Evolutionary conservation across 2,113 vertebrate genomes (phyloP), one percentile per base, ranked within the genome.

Genomic region (Dicaeum eximium): DNA sequence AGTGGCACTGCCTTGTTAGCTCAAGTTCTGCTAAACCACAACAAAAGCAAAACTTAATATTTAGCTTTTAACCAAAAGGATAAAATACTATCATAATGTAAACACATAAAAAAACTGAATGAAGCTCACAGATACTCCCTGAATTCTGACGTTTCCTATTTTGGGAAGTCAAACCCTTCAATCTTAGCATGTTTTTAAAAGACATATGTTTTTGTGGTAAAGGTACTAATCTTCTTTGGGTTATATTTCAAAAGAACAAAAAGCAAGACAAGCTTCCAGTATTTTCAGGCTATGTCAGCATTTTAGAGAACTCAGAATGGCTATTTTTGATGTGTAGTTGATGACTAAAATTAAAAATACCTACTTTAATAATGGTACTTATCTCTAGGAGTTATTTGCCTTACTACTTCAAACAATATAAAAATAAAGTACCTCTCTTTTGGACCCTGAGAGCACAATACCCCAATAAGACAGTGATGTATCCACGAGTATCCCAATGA

Each of bases 11-110:
- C 88, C 79, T 42, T n/a, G 73, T 53, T 71, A 71, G 79, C 74
- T 95, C 74, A 66, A 86, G 84, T 60, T 84, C 65, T 91, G 60
- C 73, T 94, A 58, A 86, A 96, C 92, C 93, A 95, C 89, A 92
- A 89, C 83, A 94, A 81, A 92, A 83, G 84, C 56, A 66, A 66
- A 35, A 45, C 31, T 74, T 44, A 42, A 38, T 33, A 24, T 40
- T 67, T 1, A 3, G 65, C 80, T 90, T 86, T 84, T 78, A 80
- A 92, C 83, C 77, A 54, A 62, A 80, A 78, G 80, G 51, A 74
- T 80, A 66, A 92, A 91, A 81, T 9, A 58, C 73, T 58, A 62
- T 67, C 42, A 35, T 35, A 66, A 89, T 2, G 19, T 20, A 42
- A 24, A 44, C 1, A 4, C 0, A 4, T 28, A 23, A 82, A 95